Base-by-base conservation (phyloP, 1,140 invertebrate genomes). In the Drosophila hydei region DNA sequence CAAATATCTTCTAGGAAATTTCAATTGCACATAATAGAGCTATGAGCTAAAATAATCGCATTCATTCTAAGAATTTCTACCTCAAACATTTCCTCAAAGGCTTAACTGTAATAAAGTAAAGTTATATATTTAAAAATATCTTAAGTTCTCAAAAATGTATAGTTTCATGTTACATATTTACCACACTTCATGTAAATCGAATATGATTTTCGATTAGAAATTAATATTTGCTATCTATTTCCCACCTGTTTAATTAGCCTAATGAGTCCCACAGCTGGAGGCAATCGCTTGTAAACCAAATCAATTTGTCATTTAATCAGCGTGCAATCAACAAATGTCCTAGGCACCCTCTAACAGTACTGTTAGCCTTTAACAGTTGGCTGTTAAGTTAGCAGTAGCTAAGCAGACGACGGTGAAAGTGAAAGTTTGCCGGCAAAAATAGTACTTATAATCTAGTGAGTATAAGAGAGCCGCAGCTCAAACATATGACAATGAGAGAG, bases 241-340 rank as follows among this genome's bases (percentile, higher is more conserved):
- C 33, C 3, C 18, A 27, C 30, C 21, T 43, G 21, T 45, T 14
- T 9, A 61, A 54, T 52, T 23, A 16, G 27, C 2, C 56, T 38
- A 69, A 60, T 58, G 42, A 14, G 16, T 36, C 45, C 54, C 47
- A 36, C 23, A 25, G 16, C 45, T 33, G 51, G n/a, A n/a, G 14
- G 33, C 30, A 52, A 59, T 52, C 43, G 48, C 25, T 55, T 33
- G 14, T 63, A 63, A 52, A 68, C 38, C 55, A 48, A 67, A 72
- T 68, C 55, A 55, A 38, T 25, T 40, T 42, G 48, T 3, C 21
- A 38, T 9, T 47, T 54, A 61, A 60, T 68, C 64, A 65, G 19
- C 9, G 30, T 38, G 47, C 45, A 72, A 67, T 72, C 69, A 67
- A 67, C 70, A 72, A 67, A 68, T 72, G 70, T 40, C 63, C 40